These are phyloP conservation scores for Rafetus swinhoei DNA, from an alignment of 2,113 vertebrate species.

Conservation along the genomic window DNA sequence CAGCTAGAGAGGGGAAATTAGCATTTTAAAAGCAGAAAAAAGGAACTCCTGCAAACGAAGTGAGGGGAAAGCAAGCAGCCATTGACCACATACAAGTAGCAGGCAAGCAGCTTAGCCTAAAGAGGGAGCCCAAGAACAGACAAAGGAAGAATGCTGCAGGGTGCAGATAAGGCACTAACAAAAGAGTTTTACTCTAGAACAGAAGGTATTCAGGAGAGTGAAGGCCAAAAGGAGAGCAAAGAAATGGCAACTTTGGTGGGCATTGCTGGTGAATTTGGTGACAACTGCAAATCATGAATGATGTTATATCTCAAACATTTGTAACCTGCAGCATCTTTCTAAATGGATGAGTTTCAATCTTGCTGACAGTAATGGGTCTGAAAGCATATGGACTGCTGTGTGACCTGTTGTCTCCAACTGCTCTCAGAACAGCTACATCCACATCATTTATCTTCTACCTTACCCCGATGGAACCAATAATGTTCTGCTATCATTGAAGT, in stretches of 20 bases:
- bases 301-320: background rate
- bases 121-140: background rate
- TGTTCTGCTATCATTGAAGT: background rate
- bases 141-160: background rate
- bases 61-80: background rate
- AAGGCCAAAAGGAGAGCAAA: background rate
- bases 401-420: background rate
- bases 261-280: background rate
- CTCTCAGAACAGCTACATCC: background rate
- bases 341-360: background rate
- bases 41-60: background rate
- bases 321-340: background rate
- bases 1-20: background rate
- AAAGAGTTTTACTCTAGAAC: background rate
- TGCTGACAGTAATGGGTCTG: background rate
- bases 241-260: background rate
- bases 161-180: background rate
- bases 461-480: too few species aligned
- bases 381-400: background rate
- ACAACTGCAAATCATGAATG: background rate
- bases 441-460: background rate
- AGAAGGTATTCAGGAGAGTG: background rate
- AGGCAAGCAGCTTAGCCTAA: background rate
- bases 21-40: background rate
- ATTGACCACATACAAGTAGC: background rate